Evolutionary conservation across 1,140 invertebrate genomes (phyloP), one percentile per base, ranked within the genome.

Genomic region (Nephotettix cincticeps): DNA sequence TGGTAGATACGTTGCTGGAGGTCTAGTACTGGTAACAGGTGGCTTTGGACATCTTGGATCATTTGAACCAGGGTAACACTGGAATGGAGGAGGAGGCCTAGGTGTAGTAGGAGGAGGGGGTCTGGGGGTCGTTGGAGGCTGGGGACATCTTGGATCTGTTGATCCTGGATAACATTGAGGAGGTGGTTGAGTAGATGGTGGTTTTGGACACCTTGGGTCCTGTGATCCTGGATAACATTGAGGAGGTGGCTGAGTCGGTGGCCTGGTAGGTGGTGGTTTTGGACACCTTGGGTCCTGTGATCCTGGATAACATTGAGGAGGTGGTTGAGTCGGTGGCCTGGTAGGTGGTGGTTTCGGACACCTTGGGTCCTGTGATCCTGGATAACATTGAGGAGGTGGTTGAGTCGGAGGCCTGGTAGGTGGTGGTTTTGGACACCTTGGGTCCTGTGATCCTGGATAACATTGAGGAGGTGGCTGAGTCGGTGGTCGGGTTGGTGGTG

Each of bases 1-100:
- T 17, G 78, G 79, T 72, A 75, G 78, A 71, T 79, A 80, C 13
- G 65, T 14, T 45, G 76, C 72, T 29, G 75, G 74, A 28, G 69
- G 58, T 61, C 61, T 36, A 11, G 70, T 70, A 17, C 64, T 27
- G 21, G 71, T 36, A 3, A 36, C 32, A 0, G 61, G 51, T 2
- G 81, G 77, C 70, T 78, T 80, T 23, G 81, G 81, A 75, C 84
- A 84, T 17, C 82, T 73, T 23, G 83, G 78, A 75, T 86, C 84
- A 0, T 70, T 77, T 13, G 81, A 83, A 21, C 84, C 84, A 1
- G 82, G 83, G 63, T 77, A 81, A 70, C 83, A 84, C 1, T 71
- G 74, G 13, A 77, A 78, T 0, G 66, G 40, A 63, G 75, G 47
- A 36, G 77, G 76, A 32, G 73, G 47, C 45, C 66, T 65, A 25